These are phyloP conservation scores for Parasteatoda tepidariorum DNA, from an alignment of 1,140 invertebrate genomes.

Conservation along the genomic window DNA sequence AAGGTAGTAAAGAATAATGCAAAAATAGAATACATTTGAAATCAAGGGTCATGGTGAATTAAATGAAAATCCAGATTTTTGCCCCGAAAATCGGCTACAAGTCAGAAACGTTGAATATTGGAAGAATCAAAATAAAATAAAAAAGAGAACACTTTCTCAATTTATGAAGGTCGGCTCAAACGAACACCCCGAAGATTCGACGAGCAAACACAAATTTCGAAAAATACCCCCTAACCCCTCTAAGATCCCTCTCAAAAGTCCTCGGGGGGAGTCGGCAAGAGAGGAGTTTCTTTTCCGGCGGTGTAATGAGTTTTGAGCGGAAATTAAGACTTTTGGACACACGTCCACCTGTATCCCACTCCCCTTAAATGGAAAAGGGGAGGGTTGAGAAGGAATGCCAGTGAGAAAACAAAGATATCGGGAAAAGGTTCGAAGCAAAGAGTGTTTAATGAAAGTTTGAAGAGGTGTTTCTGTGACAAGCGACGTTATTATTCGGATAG, in stretches of 20 bases:
- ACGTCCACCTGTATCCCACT: constrained; percentile 6
- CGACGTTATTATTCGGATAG: no score
- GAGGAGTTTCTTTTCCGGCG: constrained; percentile 43
- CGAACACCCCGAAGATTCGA: constrained; percentile 2
- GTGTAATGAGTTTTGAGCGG: constrained; percentile 59
- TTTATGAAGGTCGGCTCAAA: background rate
- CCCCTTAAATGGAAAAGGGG: no score
- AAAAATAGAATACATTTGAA: no score
- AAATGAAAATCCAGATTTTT: no score
- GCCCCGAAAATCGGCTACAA: background rate
- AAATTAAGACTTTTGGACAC: constrained; percentile 60
- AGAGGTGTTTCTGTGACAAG: constrained; percentile 26
- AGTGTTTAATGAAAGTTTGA: constrained; percentile 41
- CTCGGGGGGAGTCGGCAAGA: background rate
- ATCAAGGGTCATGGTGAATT: no score
- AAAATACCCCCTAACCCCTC: background rate
- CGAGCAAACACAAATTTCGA: constrained; percentile 55
- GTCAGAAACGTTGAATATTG: background rate
- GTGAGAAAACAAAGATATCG: constrained; percentile 2
- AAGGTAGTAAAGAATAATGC: no score
- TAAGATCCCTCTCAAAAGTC: background rate
- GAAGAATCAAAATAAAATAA: background rate
- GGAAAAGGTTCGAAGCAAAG: background rate
- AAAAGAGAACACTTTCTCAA: background rate
- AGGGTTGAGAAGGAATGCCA: background rate